These are phyloP conservation scores for Amphipoea oculea DNA, from an alignment of 2,888 invertebrate species.

Conservation along the genomic window DNA sequence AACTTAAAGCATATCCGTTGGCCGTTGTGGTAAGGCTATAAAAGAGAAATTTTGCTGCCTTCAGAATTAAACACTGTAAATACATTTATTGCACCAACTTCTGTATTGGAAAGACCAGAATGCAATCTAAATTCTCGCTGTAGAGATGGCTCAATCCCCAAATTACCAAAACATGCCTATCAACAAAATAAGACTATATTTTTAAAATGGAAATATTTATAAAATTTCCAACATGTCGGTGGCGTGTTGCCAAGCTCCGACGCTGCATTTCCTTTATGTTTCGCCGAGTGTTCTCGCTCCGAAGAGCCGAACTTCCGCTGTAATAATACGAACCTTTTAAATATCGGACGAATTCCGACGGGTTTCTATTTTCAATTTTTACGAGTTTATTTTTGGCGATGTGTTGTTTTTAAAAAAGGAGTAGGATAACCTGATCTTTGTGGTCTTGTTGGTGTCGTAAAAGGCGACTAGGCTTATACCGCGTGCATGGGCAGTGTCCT, in stretches of 20 bases:
- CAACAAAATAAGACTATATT: constrained; percentile 52
- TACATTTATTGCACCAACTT: neutral
- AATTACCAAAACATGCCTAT: constrained; percentile 6
- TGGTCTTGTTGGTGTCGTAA: neutral
- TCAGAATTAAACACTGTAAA: neutral
- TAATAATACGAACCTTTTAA: constrained; percentile 48
- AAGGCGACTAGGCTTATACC: neutral
- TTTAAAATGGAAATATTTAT: constrained; percentile 59
- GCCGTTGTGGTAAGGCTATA: too few species aligned
- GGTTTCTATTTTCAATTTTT: constrained; percentile 24
- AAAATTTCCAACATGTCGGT: constrained; percentile 52
- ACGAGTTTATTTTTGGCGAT: constrained; percentile 26
- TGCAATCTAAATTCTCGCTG: neutral
- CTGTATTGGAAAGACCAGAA: neutral
- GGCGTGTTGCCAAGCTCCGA: constrained; percentile 62
- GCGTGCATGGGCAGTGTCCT: neutral
- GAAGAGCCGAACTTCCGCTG: constrained; percentile 59
- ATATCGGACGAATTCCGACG: constrained; percentile 36
- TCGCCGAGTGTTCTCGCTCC: constrained; percentile 33
- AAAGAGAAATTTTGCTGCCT: neutral
- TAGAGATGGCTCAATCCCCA: neutral
- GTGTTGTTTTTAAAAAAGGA: neutral
- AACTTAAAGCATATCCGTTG: neutral
- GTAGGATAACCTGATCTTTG: neutral
- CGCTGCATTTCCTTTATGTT: constrained; percentile 64